A percentile compares a stretch with the other conserved stretches of the same genome.
phyloP scores from a whole-genome alignment of 53 echinoderm and acorn worm species.

The Echinometra lucunter region DNA sequence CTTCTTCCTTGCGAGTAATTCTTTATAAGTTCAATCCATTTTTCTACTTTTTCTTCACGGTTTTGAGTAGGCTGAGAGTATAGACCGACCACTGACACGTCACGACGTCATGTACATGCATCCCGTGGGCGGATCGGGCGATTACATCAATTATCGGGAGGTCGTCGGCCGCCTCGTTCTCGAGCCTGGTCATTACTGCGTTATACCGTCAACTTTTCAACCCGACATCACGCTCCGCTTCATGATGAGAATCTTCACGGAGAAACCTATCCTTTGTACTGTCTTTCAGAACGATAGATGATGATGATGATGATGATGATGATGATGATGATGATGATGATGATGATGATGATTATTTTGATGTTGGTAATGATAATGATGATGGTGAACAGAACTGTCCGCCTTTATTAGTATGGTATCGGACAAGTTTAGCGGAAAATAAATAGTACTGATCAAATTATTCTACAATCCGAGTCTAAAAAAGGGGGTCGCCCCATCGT shows the following conservation, averaged over 20 bases:
- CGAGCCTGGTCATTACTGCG: slow-evolving; percentile 81
- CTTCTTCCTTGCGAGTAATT: too few species aligned
- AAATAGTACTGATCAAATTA: too few species aligned
- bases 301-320: background rate
- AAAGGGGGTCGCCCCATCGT: too few species aligned
- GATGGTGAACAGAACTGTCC: too few species aligned
- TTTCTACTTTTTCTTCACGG: background rate
- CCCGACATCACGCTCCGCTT: slow-evolving; percentile 63
- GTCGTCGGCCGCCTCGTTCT: slow-evolving; percentile 83
- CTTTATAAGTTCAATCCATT: too few species aligned
- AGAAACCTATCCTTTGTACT: slow-evolving; percentile 54
- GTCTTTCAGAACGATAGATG: slow-evolving; percentile 29
- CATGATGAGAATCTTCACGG: slow-evolving; percentile 64
- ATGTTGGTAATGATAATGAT: too few species aligned
- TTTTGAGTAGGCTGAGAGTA: background rate
- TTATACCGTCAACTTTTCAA: slow-evolving; percentile 87
- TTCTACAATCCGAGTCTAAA: too few species aligned
- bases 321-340: too few species aligned
- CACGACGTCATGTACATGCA: slow-evolving; percentile 86
- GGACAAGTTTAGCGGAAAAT: too few species aligned
- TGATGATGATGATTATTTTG: too few species aligned
- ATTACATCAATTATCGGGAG: slow-evolving; percentile 87
- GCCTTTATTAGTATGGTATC: too few species aligned
- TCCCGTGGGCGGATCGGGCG: slow-evolving; percentile 73
- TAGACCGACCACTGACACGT: slow-evolving; percentile 66